Base-by-base conservation (phyloP, 2,113 vertebrate genomes). In the Ammodytes marinus region DNA sequence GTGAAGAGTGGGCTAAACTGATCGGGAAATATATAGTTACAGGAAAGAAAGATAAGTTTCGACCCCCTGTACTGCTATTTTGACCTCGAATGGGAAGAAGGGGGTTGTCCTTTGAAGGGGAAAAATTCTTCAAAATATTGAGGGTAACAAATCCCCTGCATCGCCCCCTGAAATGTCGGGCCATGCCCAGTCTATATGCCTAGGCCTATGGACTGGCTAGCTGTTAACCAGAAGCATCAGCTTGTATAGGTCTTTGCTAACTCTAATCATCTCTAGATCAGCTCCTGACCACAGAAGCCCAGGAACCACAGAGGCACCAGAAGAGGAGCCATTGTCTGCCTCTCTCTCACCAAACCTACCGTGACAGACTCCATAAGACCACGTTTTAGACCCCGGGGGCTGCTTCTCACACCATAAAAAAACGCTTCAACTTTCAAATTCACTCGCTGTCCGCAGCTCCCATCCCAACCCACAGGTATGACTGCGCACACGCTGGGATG, bases 391-490 rank as follows among this genome's bases (percentile, higher is more conserved):
- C 87, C 76, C 63, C 43, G 4, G 67, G 27, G 79, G 61, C 82
- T 87, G 77, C 84, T 86, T 88, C 90, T 91, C 83, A 83, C 86
- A 91, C 85, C 90, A 92, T 91, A 89, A 27, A 27, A 27, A 27
- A 91, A 87, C 49, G 64, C 84, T 89, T 27, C 87, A 74, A 82
- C 86, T 86, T 88, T 78, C 27, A 27, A 89, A 75, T 89, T 89
- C 89, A 83, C 85, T 87, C 87, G 73, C 85, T 84, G 82, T 73
- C 82, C 86, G 77, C 84, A 83, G 79, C 84, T 90, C 79, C 80
- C 70, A 64, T 89, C 93, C 27, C 91, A 93, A 92, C 91, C 92
- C 93, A 92, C 91, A 93, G 91, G 89, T 92, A 92, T 93, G 88
- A 80, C 79, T 69, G 55, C 37, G 68, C 83, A 85, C 37, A 85